These are phyloP conservation scores for Tetragonisca angustula DNA, from an alignment of 2,888 invertebrate genomes.

Conservation along the genomic window DNA sequence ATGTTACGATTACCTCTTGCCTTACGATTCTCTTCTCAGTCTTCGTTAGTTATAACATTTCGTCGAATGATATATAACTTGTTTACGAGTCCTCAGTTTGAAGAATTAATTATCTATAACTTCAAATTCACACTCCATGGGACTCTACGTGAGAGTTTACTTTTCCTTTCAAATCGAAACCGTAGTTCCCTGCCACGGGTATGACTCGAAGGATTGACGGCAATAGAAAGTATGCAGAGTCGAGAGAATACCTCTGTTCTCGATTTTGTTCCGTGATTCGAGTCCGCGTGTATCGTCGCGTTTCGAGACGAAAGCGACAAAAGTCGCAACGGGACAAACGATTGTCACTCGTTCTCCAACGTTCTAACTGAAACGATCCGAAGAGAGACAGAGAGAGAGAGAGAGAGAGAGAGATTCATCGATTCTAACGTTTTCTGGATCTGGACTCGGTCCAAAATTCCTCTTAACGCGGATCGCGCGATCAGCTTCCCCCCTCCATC, in stretches of 20 bases:
- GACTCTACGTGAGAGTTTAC: too few relatives aligned
- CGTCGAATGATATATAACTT: too few relatives aligned
- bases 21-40: too few relatives aligned
- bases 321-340: too few relatives aligned
- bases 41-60: too few relatives aligned
- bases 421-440: not conserved
- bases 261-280: slow-evolving; percentile 38
- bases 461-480: slow-evolving; percentile 12
- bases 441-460: slow-evolving; percentile 73
- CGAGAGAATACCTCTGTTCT: not conserved
- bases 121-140: too few relatives aligned
- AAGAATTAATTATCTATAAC: too few relatives aligned
- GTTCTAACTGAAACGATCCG: not conserved
- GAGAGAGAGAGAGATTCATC: not conserved
- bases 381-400: not conserved
- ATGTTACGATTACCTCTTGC: not conserved
- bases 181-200: too few relatives aligned
- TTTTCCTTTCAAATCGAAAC: too few relatives aligned
- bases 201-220: not conserved
- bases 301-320: not conserved
- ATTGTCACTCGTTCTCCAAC: not conserved
- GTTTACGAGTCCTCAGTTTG: too few relatives aligned
- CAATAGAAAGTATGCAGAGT: not conserved
- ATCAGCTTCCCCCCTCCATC: slow-evolving; percentile 39
- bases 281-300: not conserved